phyloP scores from a whole-genome alignment of 2,888 invertebrate species.

The Lepetodrilus schrolli region DNA sequence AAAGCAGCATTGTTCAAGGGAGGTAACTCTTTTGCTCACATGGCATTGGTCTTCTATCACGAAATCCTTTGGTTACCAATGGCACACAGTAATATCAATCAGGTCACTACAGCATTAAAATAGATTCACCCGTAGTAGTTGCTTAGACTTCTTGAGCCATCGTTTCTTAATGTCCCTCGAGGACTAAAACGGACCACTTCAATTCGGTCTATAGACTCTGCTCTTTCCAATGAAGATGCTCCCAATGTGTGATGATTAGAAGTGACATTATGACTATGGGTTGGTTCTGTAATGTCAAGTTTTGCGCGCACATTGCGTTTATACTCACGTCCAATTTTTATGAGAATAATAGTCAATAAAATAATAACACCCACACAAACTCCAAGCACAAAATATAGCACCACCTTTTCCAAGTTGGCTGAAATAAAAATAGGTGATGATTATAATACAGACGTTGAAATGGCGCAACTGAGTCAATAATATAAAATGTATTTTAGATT shows the following conservation, averaged over 20 bases:
- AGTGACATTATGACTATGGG: constrained; percentile 49
- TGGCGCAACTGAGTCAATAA: too few relatives aligned
- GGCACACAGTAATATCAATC: constrained; percentile 15
- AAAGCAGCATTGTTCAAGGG: constrained; percentile 7
- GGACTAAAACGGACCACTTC: constrained; percentile 69
- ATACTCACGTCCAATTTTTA: constrained; percentile 59
- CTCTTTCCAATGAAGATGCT: constrained; percentile 59
- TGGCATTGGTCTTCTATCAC: too few relatives aligned
- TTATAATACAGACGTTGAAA: too few relatives aligned
- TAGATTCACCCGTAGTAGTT: constrained; percentile 55
- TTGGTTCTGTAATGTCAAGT: constrained; percentile 66
- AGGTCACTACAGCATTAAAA: neutral
- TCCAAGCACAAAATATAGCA: constrained; percentile 68
- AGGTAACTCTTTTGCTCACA: constrained; percentile 27
- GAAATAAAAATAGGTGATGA: too few relatives aligned
- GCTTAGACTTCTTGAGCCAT: constrained; percentile 58
- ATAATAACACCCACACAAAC: constrained; percentile 61
- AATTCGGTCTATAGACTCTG: constrained; percentile 67
- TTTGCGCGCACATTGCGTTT: constrained; percentile 59
- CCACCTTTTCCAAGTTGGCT: constrained; percentile 67
- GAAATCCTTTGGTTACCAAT: constrained; percentile 25
- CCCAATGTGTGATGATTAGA: constrained; percentile 55
- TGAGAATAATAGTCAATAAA: constrained; percentile 61
- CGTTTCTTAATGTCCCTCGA: constrained; percentile 58
- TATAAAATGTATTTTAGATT: too few relatives aligned